Percentiles rank a stretch among this genome's conserved stretches.
Evolutionary conservation across 2,113 vertebrate genomes (phyloP).

Genomic region (Meleagris gallopavo): DNA sequence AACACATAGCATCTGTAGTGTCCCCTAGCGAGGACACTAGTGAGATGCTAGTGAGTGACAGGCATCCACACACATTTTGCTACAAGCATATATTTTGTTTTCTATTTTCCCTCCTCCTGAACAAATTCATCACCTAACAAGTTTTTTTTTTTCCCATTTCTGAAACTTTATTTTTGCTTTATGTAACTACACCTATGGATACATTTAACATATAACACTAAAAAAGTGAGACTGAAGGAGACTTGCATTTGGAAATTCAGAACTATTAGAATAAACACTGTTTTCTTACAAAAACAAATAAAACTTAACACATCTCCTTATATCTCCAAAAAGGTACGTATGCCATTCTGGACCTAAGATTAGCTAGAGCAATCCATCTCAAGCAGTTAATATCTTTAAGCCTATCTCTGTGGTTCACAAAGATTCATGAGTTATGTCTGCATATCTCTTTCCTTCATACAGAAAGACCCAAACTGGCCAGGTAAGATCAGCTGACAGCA

Average conservation of each 20-base stretch:
- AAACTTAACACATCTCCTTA: neutral
- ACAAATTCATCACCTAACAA: neutral
- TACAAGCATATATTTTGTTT: neutral
- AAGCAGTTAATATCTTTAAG: neutral
- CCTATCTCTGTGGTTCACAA: neutral
- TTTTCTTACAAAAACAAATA: neutral
- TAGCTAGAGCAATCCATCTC: neutral
- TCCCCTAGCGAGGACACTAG: no score
- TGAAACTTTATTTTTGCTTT: neutral
- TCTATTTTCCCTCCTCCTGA: neutral
- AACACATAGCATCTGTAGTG: neutral
- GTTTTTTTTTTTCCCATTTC: neutral
- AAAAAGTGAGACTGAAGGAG: neutral
- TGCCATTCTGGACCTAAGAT: neutral
- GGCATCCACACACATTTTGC: neutral
- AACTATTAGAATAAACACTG: neutral
- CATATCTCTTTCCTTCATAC: neutral
- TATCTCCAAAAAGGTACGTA: neutral
- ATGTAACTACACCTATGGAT: neutral
- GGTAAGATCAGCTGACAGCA: neutral
- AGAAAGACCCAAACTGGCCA: neutral
- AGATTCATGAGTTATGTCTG: neutral
- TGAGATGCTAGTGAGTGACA: neutral
- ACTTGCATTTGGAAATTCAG: neutral
- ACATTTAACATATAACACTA: neutral